These are phyloP conservation scores for Neoscelio sp. DNA, from an alignment of 2,888 invertebrate species.

Conservation along the genomic window DNA sequence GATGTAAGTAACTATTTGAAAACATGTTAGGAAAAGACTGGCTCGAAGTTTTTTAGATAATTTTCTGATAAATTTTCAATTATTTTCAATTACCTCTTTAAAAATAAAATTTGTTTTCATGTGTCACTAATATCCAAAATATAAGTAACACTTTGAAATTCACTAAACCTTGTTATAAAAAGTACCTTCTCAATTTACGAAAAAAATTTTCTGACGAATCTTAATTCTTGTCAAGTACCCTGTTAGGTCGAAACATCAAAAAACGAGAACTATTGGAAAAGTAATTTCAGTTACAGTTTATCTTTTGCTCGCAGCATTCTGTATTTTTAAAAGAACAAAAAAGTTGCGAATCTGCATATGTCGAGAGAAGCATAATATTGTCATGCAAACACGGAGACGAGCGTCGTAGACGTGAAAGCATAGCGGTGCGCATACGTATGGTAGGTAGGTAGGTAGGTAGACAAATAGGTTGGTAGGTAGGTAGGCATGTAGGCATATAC, in stretches of 20 bases:
- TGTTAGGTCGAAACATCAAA: not conserved
- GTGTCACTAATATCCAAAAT: too few relatives aligned
- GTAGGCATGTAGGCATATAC: conserved; percentile 34
- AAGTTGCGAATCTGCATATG: conserved; percentile 73
- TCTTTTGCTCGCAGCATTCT: conserved; percentile 53
- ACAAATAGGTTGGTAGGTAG: conserved; percentile 31
- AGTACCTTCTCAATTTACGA: too few relatives aligned
- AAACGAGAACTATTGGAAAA: not conserved
- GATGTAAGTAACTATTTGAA: too few relatives aligned
- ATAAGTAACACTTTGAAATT: too few relatives aligned
- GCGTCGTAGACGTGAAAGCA: conserved; percentile 50
- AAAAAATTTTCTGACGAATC: too few relatives aligned
- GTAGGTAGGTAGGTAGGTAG: conserved; percentile 37
- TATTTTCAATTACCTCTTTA: too few relatives aligned
- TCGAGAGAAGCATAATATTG: conserved; percentile 75
- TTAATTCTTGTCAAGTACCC: not conserved
- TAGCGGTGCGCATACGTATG: conserved; percentile 17
- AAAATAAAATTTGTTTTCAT: too few relatives aligned
- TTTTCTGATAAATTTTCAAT: too few relatives aligned
- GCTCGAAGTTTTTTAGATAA: too few relatives aligned
- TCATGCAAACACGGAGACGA: conserved; percentile 76
- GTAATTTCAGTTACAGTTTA: conserved; percentile 12
- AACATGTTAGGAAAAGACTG: too few relatives aligned
- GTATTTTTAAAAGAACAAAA: conserved; percentile 57
- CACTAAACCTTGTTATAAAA: too few relatives aligned